phyloP scores from a whole-genome alignment of 1,140 invertebrate genomes.

The Philopotamus ludificatus region DNA sequence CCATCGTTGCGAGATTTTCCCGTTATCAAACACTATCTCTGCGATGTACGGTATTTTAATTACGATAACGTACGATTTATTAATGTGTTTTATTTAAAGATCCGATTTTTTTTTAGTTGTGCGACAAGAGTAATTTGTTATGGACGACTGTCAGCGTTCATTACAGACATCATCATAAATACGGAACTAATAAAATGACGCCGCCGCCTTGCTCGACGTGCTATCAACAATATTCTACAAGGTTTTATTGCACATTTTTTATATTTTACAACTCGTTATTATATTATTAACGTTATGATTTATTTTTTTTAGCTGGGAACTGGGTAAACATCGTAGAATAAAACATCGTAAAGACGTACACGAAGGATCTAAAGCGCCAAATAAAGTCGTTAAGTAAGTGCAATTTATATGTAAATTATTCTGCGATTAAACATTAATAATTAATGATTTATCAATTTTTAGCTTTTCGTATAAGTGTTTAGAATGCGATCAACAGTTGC shows the following conservation, averaged over 20 bases:
- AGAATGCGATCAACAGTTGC: constrained; percentile 9
- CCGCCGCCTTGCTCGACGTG: constrained; percentile 15
- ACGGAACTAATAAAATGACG: background rate
- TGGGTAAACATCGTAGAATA: constrained; percentile 15
- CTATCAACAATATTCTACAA: background rate
- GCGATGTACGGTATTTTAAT: constrained; percentile 9
- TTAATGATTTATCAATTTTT: background rate
- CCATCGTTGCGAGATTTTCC: constrained; percentile 22
- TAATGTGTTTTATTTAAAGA: background rate
- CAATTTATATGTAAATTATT: constrained; percentile 8
- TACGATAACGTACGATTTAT: too few species aligned
- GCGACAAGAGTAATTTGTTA: constrained; percentile 22
- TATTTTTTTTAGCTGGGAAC: constrained; percentile 13
- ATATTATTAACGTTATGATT: background rate
- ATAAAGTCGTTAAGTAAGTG: constrained; percentile 19
- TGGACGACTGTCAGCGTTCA: constrained; percentile 22
- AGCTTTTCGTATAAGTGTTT: constrained; percentile 20
- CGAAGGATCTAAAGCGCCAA: constrained; percentile 9
- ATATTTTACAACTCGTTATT: constrained; percentile 3
- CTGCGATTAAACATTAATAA: background rate
- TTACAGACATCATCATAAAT: constrained; percentile 20
- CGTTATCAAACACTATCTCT: constrained; percentile 22
- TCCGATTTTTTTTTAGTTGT: constrained; percentile 6
- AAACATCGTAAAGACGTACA: constrained; percentile 20
- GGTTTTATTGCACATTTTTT: constrained; percentile 4